Conservation (phyloP, 2,113 vertebrate genomes). For the Acrocephalus kingi region DNA sequence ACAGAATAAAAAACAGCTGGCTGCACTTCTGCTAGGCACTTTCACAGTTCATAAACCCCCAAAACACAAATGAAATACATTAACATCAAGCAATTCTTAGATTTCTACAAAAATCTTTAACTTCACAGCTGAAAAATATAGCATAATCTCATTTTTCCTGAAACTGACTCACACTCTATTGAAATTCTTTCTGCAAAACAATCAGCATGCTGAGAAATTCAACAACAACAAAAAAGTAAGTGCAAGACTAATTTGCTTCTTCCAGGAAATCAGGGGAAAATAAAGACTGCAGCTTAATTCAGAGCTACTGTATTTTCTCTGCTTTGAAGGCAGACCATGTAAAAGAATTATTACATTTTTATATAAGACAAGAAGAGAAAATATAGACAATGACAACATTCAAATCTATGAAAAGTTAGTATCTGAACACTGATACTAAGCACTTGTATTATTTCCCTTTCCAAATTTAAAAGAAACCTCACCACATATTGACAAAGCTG, state of each 20-base stretch:
- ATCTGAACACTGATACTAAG: not conserved
- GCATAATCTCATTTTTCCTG: not conserved
- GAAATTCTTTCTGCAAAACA: not conserved
- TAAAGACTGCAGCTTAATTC: not conserved
- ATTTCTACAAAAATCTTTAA: not conserved
- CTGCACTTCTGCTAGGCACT: not conserved
- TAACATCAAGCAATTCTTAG: not conserved
- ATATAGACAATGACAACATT: not conserved
- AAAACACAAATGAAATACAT: not conserved
- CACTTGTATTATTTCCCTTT: not conserved
- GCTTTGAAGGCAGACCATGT: not conserved
- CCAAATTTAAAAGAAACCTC: not conserved
- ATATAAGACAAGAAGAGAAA: not conserved
- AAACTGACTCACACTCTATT: not conserved
- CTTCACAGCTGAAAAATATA: not conserved
- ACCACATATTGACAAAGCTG: not conserved
- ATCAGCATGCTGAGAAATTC: not conserved
- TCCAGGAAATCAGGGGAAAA: not conserved
- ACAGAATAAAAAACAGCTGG: not conserved
- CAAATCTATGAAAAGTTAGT: not conserved
- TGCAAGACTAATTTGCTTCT: not conserved
- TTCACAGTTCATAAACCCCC: not conserved
- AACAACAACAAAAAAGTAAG: not conserved
- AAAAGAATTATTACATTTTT: not conserved
- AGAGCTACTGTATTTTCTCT: not conserved